Base-by-base conservation (phyloP, 2,113 vertebrate genomes). In the Neogobius melanostomus region DNA sequence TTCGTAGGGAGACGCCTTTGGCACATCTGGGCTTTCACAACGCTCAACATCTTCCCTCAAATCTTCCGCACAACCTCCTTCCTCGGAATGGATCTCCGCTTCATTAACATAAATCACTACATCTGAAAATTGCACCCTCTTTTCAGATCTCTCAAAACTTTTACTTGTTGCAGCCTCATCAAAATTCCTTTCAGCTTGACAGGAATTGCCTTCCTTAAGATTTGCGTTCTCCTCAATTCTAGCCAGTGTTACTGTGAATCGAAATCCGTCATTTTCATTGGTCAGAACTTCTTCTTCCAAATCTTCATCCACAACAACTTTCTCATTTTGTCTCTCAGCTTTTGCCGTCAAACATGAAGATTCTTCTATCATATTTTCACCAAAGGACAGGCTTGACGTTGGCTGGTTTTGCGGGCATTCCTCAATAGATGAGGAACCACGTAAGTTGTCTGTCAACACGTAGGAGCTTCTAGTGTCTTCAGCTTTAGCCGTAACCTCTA, bases 61-160 rank as follows among this genome's bases (percentile, higher is more conserved):
- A 54, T 75, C 66, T 17, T 74, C 52, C 0, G 66, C 49, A 36
- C 48, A 0, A 9, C 65, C 69, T 44, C 79, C 45, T 15, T 61
- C 46, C 71, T 72, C 73, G 5, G 53, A 3, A 15, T 48, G 67
- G 9, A 57, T 15, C 62, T 71, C 59, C 2, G 59, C 52, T 50
- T 15, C 61, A 45, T 56, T 42, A 8, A 85, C 80, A 69, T 75
- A 81, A 53, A 60, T 64, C 16, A 79, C 78, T 45, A 75, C 42
- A 2, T 56, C 14, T 4, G 77, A 79, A 53, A 86, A 82, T 52
- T 82, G 66, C 43, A 83, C 77, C 57, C 68, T 77, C 28, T 68
- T 81, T 9, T 74, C 65, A 3, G 73, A 42, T 54, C 43, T 66
- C 36, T 74, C 78, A 16, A 8, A 59, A 15, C 51, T 17, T 44